Conservation (phyloP, 1,140 invertebrate species). For the Heliothis virescens region DNA sequence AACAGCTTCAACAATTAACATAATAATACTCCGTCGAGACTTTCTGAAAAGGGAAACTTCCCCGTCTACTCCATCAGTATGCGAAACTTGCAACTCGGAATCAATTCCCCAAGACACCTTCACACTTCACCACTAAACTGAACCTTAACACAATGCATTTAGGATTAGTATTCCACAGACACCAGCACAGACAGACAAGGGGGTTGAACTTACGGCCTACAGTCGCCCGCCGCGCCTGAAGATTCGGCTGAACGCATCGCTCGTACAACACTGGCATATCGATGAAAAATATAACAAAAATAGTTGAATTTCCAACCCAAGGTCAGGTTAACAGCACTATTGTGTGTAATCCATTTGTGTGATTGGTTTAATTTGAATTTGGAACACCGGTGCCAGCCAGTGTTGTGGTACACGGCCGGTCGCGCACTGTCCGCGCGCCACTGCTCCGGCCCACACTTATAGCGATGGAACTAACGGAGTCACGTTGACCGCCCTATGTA, state of each 20-base stretch:
- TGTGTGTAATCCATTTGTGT: slow-evolving; percentile 67
- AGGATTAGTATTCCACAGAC: slow-evolving; percentile 51
- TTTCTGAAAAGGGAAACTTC: slow-evolving; percentile 57
- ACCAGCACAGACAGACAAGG: slow-evolving; percentile 47
- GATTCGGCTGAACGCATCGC: slow-evolving; percentile 68
- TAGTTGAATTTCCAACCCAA: slow-evolving; percentile 47
- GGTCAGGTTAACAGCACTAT: slow-evolving; percentile 71
- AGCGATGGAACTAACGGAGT: slow-evolving; percentile 62
- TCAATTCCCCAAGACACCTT: slow-evolving; percentile 49
- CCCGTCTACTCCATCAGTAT: slow-evolving; percentile 56
- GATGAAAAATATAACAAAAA: slow-evolving; percentile 52
- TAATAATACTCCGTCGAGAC: slow-evolving; percentile 46
- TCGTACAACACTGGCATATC: slow-evolving; percentile 76
- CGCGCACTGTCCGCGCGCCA: slow-evolving; percentile 76
- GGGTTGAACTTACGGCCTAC: slow-evolving; percentile 73
- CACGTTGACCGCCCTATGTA: slow-evolving; percentile 72
- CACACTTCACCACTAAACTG: slow-evolving; percentile 48
- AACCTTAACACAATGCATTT: slow-evolving; percentile 44
- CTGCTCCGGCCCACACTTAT: slow-evolving; percentile 73
- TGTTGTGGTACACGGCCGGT: slow-evolving; percentile 77
- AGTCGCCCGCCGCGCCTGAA: slow-evolving; percentile 63
- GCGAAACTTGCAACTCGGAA: slow-evolving; percentile 55
- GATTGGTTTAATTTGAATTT: slow-evolving; percentile 61
- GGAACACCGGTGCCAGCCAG: slow-evolving; percentile 72
- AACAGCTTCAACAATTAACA: slow-evolving; percentile 50